These are phyloP conservation scores for Ligdia adustata DNA, from an alignment of 2,888 invertebrate species.

Conservation along the genomic window DNA sequence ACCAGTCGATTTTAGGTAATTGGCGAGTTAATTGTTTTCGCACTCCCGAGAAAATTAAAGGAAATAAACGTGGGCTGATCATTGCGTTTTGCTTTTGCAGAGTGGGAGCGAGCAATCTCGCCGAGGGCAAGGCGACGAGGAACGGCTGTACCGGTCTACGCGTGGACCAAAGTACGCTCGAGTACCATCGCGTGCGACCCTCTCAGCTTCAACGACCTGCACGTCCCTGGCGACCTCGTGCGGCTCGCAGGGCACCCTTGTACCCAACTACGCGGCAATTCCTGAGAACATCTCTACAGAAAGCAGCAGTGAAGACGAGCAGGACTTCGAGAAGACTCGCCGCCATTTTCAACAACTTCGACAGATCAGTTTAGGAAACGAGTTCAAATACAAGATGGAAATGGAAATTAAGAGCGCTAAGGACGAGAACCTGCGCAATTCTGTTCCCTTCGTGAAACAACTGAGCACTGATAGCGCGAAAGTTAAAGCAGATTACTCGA, in stretches of 20 bases:
- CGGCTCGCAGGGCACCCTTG: constrained; percentile 75
- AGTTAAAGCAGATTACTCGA: constrained; percentile 75
- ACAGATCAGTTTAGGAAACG: constrained; percentile 85
- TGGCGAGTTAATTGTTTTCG: constrained; percentile 35
- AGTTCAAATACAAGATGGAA: constrained; percentile 85
- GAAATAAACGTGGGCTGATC: constrained; percentile 20
- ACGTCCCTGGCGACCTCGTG: constrained; percentile 84
- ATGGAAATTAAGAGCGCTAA: constrained; percentile 86
- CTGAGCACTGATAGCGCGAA: constrained; percentile 84
- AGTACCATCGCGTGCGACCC: constrained; percentile 76
- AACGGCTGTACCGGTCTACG: constrained; percentile 63
- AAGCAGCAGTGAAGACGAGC: constrained; percentile 80
- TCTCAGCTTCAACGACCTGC: constrained; percentile 85
- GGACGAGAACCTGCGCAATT: constrained; percentile 84
- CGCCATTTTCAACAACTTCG: constrained; percentile 86
- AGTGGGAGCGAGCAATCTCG: constrained; percentile 73
- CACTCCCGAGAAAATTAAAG: neutral
- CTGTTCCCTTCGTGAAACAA: constrained; percentile 85
- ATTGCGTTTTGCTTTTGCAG: constrained; percentile 53
- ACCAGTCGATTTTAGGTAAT: constrained; percentile 48
- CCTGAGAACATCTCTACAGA: constrained; percentile 73
- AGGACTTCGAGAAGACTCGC: constrained; percentile 81
- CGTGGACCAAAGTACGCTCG: constrained; percentile 77
- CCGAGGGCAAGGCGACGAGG: constrained; percentile 75
- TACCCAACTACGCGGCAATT: constrained; percentile 72